Evolutionary conservation across 2,113 vertebrate species (phyloP).

Genomic region (Rhinoderma darwinii): DNA sequence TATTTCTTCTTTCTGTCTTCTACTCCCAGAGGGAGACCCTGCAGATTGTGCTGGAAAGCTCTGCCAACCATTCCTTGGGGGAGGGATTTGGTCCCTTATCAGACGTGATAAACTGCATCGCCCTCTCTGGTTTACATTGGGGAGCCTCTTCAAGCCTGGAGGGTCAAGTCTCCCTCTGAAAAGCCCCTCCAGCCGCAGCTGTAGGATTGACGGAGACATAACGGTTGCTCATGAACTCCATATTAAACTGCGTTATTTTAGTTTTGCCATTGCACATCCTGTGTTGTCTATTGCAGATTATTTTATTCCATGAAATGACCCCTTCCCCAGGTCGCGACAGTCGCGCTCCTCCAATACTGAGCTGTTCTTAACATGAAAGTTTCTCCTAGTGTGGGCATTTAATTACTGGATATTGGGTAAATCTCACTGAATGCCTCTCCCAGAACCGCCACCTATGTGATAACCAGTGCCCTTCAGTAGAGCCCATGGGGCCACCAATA

Average conservation of each 20-base stretch:
- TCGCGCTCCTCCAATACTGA: neutral
- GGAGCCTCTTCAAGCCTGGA: neutral
- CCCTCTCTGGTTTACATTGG: neutral
- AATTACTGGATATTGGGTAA: neutral
- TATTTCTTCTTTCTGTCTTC: neutral
- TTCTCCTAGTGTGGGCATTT: neutral
- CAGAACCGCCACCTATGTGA: neutral
- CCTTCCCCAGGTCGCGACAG: neutral
- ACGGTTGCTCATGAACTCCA: too few relatives aligned
- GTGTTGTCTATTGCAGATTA: neutral
- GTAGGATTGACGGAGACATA: neutral
- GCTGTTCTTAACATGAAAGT: neutral
- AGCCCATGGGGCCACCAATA: too few relatives aligned
- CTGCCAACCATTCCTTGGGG: neutral
- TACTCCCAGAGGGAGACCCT: neutral
- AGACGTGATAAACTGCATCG: neutral
- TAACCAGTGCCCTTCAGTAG: too few relatives aligned
- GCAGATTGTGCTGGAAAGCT: neutral
- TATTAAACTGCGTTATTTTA: neutral
- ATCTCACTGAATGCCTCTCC: neutral
- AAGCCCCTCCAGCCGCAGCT: neutral
- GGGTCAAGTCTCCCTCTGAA: neutral
- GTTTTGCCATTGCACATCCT: neutral
- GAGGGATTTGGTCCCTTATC: neutral
- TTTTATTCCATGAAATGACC: neutral